Evolutionary conservation across 2,797 vertebrate species (phyloP).

Genomic region (Sebastiscus tertius): DNA sequence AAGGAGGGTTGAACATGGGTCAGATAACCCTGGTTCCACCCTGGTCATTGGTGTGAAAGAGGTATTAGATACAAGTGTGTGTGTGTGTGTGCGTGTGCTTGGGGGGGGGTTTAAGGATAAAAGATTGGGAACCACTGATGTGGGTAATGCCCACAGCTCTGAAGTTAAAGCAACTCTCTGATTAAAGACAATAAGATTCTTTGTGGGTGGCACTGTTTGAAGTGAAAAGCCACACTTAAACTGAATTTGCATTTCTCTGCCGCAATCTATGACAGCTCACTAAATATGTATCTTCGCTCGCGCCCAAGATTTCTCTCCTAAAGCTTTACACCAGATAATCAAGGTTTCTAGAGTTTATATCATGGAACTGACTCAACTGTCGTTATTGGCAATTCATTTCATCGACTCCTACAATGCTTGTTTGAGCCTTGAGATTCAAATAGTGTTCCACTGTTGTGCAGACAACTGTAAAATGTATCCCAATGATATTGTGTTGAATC

Average conservation of each 20-base stretch:
- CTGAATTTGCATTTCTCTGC: constrained; percentile 16
- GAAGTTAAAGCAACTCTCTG: not conserved
- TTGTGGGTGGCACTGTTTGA: constrained; percentile 28
- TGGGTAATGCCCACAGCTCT: not conserved
- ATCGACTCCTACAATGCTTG: constrained; percentile 24
- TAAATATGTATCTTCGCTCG: constrained; percentile 1
- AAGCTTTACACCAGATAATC: constrained; percentile 11
- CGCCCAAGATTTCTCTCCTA: not conserved
- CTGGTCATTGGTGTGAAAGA: too few relatives aligned
- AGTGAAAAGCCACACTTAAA: constrained; percentile 10
- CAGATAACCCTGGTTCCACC: too few relatives aligned
- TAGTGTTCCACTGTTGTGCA: not conserved
- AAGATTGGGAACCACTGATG: too few relatives aligned
- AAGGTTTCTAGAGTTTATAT: constrained; percentile 10
- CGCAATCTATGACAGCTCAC: constrained; percentile 4
- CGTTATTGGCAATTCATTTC: constrained; percentile 11
- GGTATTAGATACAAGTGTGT: too few relatives aligned
- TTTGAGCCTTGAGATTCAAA: not conserved
- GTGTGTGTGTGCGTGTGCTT: too few relatives aligned
- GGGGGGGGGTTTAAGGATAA: too few relatives aligned
- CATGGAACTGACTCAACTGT: not conserved
- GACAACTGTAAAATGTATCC: not conserved
- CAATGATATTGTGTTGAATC: not conserved
- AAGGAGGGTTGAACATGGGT: too few relatives aligned
- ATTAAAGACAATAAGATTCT: not conserved